Evolutionary conservation across 30 jellyfish, hydroid and myxozoan genomes (phyloP).

Genomic region (Catostylus mosaicus): DNA sequence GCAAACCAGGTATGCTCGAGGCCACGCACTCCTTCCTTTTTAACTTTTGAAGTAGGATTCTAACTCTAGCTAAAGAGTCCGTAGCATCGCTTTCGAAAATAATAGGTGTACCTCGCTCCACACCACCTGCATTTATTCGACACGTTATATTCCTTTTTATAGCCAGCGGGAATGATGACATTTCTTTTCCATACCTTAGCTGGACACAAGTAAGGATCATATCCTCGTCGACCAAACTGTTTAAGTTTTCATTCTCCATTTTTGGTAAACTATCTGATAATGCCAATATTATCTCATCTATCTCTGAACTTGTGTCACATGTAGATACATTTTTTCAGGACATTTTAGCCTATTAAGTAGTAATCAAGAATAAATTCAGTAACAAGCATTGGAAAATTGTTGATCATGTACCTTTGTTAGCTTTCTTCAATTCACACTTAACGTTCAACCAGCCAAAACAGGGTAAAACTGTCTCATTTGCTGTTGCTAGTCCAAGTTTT

Average conservation of each 20-base stretch:
- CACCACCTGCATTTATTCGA: constrained; percentile 27
- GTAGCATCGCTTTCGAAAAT: constrained; percentile 23
- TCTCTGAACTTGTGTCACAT: constrained; percentile 29
- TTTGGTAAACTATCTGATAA: constrained; percentile 30
- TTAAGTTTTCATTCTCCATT: not conserved
- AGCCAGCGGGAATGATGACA: constrained; percentile 25
- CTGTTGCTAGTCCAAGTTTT: constrained; percentile 4
- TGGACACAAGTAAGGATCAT: constrained; percentile 17
- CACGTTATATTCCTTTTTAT: constrained; percentile 3
- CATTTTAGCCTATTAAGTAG: constrained; percentile 30
- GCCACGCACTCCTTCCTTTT: constrained; percentile 3
- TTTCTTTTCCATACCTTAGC: constrained; percentile 2
- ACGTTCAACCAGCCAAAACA: constrained; percentile 36
- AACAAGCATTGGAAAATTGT: constrained; percentile 13
- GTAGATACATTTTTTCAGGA: constrained; percentile 1
- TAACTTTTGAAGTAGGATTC: not conserved
- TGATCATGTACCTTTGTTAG: not conserved
- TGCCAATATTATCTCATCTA: constrained; percentile 5
- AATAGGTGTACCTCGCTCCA: constrained; percentile 24
- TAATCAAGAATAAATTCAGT: constrained; percentile 6
- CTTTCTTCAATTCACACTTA: constrained; percentile 3
- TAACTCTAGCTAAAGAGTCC: constrained; percentile 13
- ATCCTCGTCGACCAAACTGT: constrained; percentile 11
- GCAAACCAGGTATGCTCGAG: not conserved
- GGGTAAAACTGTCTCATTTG: constrained; percentile 27